Percentiles rank a stretch among this genome's conserved stretches.
Conservation (phyloP, 2,888 invertebrate species). For the Idaea straminata region DNA sequence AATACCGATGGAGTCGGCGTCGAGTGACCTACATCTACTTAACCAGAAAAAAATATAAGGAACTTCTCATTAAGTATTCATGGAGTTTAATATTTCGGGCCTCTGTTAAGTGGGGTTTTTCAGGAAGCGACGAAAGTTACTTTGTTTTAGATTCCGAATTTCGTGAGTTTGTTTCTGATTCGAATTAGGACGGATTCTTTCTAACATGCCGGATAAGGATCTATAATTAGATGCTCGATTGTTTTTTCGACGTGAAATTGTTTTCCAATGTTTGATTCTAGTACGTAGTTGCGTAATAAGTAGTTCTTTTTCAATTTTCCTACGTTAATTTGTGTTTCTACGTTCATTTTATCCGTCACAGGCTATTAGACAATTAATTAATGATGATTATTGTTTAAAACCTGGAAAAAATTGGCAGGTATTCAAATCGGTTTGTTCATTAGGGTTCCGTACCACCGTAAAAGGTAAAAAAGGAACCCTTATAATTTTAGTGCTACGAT, state of each 20-base stretch:
- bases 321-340: too few species aligned
- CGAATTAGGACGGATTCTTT: background rate
- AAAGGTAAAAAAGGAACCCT: too few species aligned
- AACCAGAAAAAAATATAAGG: constrained; percentile 24
- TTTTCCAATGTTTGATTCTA: background rate
- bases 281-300: background rate
- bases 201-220: background rate
- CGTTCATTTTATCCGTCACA: too few species aligned
- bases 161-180: background rate
- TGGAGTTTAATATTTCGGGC: constrained; percentile 39
- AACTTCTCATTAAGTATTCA: constrained; percentile 38
- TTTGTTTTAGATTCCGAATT: background rate
- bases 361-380: too few species aligned
- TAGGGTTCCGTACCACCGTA: too few species aligned
- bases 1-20: background rate
- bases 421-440: too few species aligned
- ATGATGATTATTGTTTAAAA: too few species aligned
- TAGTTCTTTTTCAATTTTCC: background rate
- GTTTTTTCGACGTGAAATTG: background rate
- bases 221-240: background rate
- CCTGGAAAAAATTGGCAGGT: too few species aligned
- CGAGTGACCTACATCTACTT: constrained; percentile 24
- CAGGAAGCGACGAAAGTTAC: background rate
- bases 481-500: too few species aligned
- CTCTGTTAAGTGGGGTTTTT: constrained; percentile 27